Evolutionary conservation across 1,140 invertebrate genomes (phyloP).

Genomic region (Hycleus cichorii): DNA sequence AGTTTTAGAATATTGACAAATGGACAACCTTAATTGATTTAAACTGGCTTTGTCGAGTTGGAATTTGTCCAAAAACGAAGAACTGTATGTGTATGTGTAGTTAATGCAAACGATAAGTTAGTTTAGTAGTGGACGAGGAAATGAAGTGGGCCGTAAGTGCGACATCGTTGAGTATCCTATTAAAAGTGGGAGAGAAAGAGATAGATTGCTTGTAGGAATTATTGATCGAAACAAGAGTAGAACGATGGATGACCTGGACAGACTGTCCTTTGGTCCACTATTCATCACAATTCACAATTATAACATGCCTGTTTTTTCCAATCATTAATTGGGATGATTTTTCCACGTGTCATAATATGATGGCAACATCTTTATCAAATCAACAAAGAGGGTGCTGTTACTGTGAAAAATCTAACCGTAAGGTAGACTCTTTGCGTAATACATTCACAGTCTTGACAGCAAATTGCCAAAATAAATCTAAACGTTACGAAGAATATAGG

Average conservation of each 20-base stretch:
- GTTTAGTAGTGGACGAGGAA: slow-evolving; percentile 3
- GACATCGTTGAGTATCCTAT: slow-evolving; percentile 11
- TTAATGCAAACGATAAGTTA: slow-evolving; percentile 10
- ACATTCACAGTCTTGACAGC: slow-evolving; percentile 11
- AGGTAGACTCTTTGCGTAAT: slow-evolving; percentile 10
- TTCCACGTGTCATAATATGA: too few species aligned
- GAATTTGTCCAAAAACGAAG: too few species aligned
- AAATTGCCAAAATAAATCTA: slow-evolving; percentile 15
- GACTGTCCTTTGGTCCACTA: slow-evolving; percentile 8
- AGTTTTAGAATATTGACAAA: too few species aligned
- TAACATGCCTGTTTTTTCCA: too few species aligned
- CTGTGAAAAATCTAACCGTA: slow-evolving; percentile 5
- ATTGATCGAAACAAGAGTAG: slow-evolving; percentile 8
- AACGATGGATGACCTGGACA: slow-evolving; percentile 11
- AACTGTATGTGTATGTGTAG: not conserved
- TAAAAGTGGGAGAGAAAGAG: not conserved
- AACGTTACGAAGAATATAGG: slow-evolving; percentile 9
- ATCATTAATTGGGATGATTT: too few species aligned
- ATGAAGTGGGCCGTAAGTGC: slow-evolving; percentile 15
- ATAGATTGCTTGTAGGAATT: not conserved
- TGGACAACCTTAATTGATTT: too few species aligned
- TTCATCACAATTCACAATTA: too few species aligned
- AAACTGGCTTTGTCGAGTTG: too few species aligned
- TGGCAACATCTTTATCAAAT: too few species aligned
- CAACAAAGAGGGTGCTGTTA: too few species aligned